Conservation (phyloP, 2,888 invertebrate species). For the Amblyjoppa fuscipennis region DNA sequence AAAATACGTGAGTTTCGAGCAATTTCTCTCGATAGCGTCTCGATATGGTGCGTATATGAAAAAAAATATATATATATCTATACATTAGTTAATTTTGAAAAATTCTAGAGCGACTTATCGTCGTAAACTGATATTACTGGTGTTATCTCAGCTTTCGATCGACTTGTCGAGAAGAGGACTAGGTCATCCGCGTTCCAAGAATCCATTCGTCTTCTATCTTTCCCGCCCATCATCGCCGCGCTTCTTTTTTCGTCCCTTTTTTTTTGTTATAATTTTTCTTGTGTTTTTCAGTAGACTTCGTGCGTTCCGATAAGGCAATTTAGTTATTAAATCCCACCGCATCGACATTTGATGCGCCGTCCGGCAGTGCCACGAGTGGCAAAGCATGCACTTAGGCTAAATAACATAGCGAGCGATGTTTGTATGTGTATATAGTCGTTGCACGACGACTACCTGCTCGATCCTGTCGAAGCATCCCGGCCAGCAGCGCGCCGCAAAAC, state of each 20-base stretch:
- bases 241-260: slow-evolving; percentile 26
- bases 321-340: slow-evolving; percentile 41
- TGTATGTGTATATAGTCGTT: slow-evolving; percentile 14
- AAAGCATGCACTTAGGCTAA: slow-evolving; percentile 64
- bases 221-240: slow-evolving; percentile 56
- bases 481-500: slow-evolving; percentile 16
- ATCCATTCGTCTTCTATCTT: slow-evolving; percentile 36
- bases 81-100: background rate
- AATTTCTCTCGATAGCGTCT: background rate
- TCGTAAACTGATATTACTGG: slow-evolving; percentile 4
- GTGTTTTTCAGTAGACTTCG: slow-evolving; percentile 29
- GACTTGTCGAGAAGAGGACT: slow-evolving; percentile 31
- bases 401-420: slow-evolving; percentile 49
- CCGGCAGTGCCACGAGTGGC: slow-evolving; percentile 59
- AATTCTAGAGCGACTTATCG: slow-evolving; percentile 25
- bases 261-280: slow-evolving; percentile 16
- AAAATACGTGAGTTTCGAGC: background rate
- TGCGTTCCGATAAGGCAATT: slow-evolving; percentile 50
- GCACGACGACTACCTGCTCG: slow-evolving; percentile 4
- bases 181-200: slow-evolving; percentile 48
- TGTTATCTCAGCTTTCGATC: background rate
- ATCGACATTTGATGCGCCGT: slow-evolving; percentile 36
- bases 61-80: background rate
- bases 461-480: slow-evolving; percentile 9
- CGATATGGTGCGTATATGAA: background rate